Evolutionary conservation across 2,888 invertebrate species (phyloP), one percentile per base, ranked within the genome.

Genomic region (Gari tellinella): DNA sequence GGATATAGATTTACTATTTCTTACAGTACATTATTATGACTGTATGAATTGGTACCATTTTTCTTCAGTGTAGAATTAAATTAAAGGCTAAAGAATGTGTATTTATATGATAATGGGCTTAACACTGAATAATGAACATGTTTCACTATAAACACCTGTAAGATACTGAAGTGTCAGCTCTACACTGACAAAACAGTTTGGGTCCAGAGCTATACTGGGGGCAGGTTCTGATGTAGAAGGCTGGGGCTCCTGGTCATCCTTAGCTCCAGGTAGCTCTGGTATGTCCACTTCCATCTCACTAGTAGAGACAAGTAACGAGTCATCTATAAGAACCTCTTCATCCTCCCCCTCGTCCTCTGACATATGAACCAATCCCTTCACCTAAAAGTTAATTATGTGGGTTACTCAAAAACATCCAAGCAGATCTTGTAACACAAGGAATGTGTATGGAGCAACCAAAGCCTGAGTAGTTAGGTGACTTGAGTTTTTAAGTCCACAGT

Each of bases 131-230:
- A 15, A 26, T 26, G n/a, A 26, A n/a, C 1, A 19, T 37, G n/a
- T 10, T 43, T n/a, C 45, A 57, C 1, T n/a, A n/a, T n/a, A 52
- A 19, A 38, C 57, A 83, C 85, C 85, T 58, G 79, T 68, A 1
- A 85, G 69, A 61, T 84, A 85, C 58, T 84, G 80, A 1, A 85
- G 61, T n/a, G 85, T 85, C 2, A 83, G 64, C 49, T 84, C 83
- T 58, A 77, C 73, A 46, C 53, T 66, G 7, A 52, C 62, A 19
- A 66, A 62, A 10, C 31, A 31, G 31, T 4, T 10, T 10, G 31
- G 4, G 31, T 31, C 31, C 31, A 31, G 10, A 31, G 31, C 10
- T 31, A 31, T 31, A 4, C 4, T 10, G 4, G 31, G 31, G n/a
- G 43, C 31, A 31, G 31, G 2, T 8, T 23, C 31, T 12, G 56